Evolutionary conservation across 2,113 vertebrate genomes (phyloP).

Genomic region (Ibidorhyncha struthersii): DNA sequence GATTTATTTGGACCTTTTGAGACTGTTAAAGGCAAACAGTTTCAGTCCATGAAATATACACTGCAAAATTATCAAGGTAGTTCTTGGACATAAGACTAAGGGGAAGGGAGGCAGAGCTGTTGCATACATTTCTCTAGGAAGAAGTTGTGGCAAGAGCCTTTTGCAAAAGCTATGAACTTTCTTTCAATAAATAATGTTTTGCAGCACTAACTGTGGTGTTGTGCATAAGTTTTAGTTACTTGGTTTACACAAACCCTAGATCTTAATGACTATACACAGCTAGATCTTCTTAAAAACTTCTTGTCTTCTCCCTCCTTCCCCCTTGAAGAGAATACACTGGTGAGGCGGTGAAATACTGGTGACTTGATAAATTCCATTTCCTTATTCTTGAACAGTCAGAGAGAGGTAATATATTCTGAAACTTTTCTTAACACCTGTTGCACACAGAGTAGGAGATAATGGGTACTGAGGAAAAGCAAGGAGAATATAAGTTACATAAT

Average conservation of each 20-base stretch:
- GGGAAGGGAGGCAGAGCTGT: neutral
- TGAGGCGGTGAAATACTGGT: neutral
- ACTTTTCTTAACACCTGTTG: neutral
- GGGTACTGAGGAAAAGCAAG: neutral
- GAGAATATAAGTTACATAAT: neutral
- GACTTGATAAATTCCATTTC: neutral
- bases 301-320: neutral
- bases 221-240: neutral
- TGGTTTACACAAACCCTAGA: neutral
- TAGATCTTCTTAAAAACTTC: neutral
- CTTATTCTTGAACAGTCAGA: neutral
- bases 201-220: neutral
- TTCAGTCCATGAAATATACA: neutral
- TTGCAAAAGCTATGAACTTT: neutral
- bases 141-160: neutral
- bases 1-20: neutral
- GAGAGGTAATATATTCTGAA: neutral
- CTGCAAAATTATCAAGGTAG: neutral
- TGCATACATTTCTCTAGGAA: neutral
- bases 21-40: neutral
- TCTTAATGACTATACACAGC: neutral
- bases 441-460: neutral
- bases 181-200: neutral
- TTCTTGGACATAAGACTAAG: neutral
- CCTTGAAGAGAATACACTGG: fast-evolving